Evolutionary conservation across 2,113 vertebrate species (phyloP).

Genomic region (Atrichornis clamosus): DNA sequence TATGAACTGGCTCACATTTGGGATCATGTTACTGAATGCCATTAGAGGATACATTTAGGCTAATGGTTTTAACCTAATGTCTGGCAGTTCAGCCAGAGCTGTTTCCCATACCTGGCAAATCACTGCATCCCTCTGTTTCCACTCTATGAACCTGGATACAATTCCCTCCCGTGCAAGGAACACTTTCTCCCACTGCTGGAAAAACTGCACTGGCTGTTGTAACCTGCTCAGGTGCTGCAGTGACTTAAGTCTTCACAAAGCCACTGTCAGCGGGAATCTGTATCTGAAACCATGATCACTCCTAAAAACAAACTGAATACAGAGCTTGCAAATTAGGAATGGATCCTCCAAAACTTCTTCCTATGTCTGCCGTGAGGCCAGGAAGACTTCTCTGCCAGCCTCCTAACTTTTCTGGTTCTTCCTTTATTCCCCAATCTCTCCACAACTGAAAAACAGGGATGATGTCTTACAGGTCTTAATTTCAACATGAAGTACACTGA

Average conservation of each 20-base stretch:
- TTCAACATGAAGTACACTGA: neutral
- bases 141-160: neutral
- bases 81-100: neutral
- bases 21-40: neutral
- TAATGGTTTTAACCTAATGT: neutral
- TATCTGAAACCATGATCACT: neutral
- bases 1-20: neutral
- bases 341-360: neutral
- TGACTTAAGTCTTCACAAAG: neutral
- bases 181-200: neutral
- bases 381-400: neutral
- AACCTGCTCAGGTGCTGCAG: neutral
- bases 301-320: neutral
- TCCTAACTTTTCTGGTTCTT: neutral
- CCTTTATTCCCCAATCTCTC: neutral
- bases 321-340: neutral
- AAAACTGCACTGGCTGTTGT: neutral
- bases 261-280: neutral
- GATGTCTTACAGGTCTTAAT: neutral
- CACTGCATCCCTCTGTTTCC: neutral
- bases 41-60: neutral
- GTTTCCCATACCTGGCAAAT: neutral
- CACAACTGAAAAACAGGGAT: neutral
- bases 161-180: neutral
- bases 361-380: rapidly evolving